Evolutionary conservation across 2,797 vertebrate genomes (phyloP), one percentile per base, ranked within the genome.

Genomic region (Remorina albescens): DNA sequence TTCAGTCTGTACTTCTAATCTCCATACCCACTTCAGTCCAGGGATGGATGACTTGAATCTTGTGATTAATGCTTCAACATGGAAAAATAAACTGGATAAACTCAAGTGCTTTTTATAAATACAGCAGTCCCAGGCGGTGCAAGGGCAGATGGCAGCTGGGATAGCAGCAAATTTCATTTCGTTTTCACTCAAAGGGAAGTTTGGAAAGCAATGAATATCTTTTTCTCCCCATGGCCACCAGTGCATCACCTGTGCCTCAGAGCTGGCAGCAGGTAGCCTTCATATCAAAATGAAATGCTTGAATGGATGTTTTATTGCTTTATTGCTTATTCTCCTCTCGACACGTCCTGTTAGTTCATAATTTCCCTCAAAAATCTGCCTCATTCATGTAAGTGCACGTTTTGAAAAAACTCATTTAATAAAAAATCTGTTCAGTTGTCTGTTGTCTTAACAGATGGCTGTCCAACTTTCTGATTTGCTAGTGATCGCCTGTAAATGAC

Each of bases 211-310:
- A 12, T 26, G 34, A 47, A 36, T 42, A 25, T 56, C 23, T 66
- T 66, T 65, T 44, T 5, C 18, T 53, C 30, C 54, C 49, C 51
- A 25, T 53, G 47, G 37, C 39, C 46, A 64, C 59, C 53, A 56
- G 70, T 67, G 41, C 11, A 8, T 64, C 70, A 74, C 57, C 74
- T 73, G 46, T 10, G 37, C 30, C 30, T 21, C 60, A 57, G 13
- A 11, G 28, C 47, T 39, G 55, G 30, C 37, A 70, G 69, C 65
- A 65, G 74, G 50, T 60, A 16, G 30, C 18, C 39, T 11, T 59
- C 46, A 66, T 5, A 2, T 47, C 55, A 36, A 34, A 44, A 54
- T 5, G 16, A 6, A 34, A 18, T 0, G 0, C 28, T 5, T 39
- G 42, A 41, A 59, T 58, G 1, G 34, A 58, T 39, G 32, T 64